Percentiles rank a stretch among this genome's conserved stretches.
Evolutionary conservation across 2,797 vertebrate species (phyloP).

Genomic region (Thripadectes ignobilis): DNA sequence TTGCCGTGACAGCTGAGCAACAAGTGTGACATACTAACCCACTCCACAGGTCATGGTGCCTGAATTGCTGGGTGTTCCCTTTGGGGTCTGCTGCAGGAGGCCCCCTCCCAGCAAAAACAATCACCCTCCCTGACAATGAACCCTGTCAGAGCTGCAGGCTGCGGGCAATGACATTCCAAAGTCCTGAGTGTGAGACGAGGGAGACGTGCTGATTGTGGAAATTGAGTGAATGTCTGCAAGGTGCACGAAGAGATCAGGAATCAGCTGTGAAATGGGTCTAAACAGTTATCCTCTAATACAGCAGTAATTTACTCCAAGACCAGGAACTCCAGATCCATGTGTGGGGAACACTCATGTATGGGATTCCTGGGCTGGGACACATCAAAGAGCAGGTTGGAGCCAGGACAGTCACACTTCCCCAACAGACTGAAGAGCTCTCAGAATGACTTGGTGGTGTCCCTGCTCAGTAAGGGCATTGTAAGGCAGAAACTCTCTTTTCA

Average conservation of each 20-base stretch:
- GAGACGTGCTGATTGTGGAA: neutral
- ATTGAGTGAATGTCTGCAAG: neutral
- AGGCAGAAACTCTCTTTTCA: neutral
- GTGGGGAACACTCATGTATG: neutral
- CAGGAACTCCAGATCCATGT: neutral
- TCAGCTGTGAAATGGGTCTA: neutral
- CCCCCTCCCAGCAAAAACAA: neutral
- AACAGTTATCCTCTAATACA: neutral
- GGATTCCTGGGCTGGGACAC: neutral
- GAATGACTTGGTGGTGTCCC: neutral
- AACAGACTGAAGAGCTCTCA: neutral
- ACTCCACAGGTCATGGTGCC: neutral
- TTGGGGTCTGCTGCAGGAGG: neutral
- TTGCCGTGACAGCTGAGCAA: conserved; percentile 59
- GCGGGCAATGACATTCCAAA: neutral
- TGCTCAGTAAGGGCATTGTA: neutral
- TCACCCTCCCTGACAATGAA: neutral
- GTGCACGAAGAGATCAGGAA: neutral
- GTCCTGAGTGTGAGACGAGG: neutral
- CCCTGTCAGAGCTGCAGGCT: neutral
- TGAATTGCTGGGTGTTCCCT: conserved; percentile 17
- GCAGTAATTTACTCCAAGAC: neutral
- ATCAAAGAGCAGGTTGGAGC: neutral
- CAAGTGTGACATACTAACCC: conserved; percentile 62
- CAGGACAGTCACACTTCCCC: neutral